Conservation (phyloP, 35 echinoderm and acorn worm genomes). For the Ophioderma brevispina region DNA sequence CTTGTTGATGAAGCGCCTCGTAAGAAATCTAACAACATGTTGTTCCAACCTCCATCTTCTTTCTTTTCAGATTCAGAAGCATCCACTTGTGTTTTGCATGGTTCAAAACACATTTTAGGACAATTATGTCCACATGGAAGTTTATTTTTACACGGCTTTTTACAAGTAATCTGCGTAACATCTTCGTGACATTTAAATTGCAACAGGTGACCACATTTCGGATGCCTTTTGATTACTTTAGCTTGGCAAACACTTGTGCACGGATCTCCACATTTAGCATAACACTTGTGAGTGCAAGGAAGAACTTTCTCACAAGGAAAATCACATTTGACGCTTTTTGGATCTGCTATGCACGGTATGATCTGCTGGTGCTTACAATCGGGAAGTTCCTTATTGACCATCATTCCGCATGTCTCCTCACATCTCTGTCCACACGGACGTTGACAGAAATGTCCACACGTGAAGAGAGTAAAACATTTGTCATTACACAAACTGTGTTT, state of each 20-base stretch:
- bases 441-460: conserved; percentile 15
- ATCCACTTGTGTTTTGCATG: not conserved
- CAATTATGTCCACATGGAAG: conserved; percentile 42
- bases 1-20: not conserved
- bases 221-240: not conserved
- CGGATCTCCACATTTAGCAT: conserved; percentile 62
- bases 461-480: not conserved
- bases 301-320: conserved; percentile 9
- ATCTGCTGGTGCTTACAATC: not conserved
- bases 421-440: not conserved
- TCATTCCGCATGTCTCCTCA: not conserved
- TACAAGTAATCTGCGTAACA: not conserved
- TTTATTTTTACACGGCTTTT: conserved; percentile 3
- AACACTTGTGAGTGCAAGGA: conserved; percentile 66
- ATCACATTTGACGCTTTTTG: not conserved
- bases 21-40: not conserved
- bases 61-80: not conserved
- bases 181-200: not conserved
- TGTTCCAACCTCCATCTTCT: not conserved
- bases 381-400: not conserved
- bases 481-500: not conserved
- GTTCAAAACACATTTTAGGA: conserved; percentile 19
- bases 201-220: not conserved
- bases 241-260: conserved; percentile 20
- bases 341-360: not conserved